Evolutionary conservation across 2,888 invertebrate species (phyloP).

Genomic region (Dascillus cervinus): DNA sequence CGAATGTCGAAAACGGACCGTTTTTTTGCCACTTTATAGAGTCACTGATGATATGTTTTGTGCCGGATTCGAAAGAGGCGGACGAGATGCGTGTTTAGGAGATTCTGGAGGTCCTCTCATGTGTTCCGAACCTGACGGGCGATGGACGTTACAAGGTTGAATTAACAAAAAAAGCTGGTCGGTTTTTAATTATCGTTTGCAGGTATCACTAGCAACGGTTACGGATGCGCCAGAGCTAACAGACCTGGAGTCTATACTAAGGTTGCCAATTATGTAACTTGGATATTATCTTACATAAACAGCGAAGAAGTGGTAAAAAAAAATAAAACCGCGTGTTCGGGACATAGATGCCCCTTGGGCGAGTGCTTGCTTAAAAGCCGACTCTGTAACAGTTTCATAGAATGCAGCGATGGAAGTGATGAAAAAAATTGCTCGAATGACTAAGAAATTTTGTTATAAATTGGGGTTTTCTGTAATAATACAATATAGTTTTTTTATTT

Average conservation of each 20-base stretch:
- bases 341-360: conserved; percentile 68
- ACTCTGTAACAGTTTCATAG: conserved; percentile 69
- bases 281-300: conserved; percentile 56
- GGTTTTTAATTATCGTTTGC: too few species aligned
- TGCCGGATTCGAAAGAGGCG: conserved; percentile 71
- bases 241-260: conserved; percentile 77
- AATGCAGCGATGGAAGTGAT: conserved; percentile 70
- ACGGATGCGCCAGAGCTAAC: conserved; percentile 71
- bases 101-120: conserved; percentile 75
- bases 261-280: conserved; percentile 64
- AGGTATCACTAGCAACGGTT: conserved; percentile 74
- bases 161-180: conserved; percentile 3
- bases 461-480: too few species aligned
- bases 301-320: conserved; percentile 19
- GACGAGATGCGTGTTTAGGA: conserved; percentile 72
- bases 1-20: conserved; percentile 66
- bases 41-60: conserved; percentile 79
- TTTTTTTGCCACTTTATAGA: conserved; percentile 66
- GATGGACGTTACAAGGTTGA: conserved; percentile 32
- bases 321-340: conserved; percentile 46
- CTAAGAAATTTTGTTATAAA: too few species aligned
- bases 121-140: conserved; percentile 55
- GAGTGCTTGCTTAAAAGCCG: conserved; percentile 64
- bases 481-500: too few species aligned
- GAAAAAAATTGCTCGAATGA: conserved; percentile 52